phyloP scores from a whole-genome alignment of 2,113 vertebrate species.

The Poeciliopsis retropinna region DNA sequence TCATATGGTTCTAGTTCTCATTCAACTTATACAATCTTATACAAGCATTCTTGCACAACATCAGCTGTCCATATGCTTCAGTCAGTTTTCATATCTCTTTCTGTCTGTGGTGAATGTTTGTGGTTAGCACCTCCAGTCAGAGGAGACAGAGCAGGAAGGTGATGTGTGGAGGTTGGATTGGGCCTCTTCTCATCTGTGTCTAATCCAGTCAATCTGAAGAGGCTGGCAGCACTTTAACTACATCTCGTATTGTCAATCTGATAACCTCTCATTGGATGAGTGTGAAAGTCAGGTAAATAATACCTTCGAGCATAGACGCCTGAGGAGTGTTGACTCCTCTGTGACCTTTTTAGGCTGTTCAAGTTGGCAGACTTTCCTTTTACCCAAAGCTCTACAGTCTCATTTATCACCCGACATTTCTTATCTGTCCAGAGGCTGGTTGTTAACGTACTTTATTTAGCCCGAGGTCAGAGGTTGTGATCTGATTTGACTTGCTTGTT shows the following conservation, averaged over 20 bases:
- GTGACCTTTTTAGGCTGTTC: conserved; percentile 46
- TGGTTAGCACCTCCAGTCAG: conserved; percentile 49
- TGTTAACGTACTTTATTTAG: conserved; percentile 59
- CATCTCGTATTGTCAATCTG: conserved; percentile 56
- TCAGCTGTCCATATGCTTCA: conserved; percentile 43
- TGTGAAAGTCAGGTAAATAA: conserved; percentile 47
- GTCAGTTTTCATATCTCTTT: conserved; percentile 20
- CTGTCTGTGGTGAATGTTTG: conserved; percentile 22
- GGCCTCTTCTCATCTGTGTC: conserved; percentile 50
- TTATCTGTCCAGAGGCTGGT: conserved; percentile 64
- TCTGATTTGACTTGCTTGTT: conserved; percentile 46
- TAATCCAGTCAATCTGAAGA: conserved; percentile 56
- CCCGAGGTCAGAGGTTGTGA: conserved; percentile 58
- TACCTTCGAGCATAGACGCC: conserved; percentile 51
- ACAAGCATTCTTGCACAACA: conserved; percentile 31
- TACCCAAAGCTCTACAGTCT: conserved; percentile 25
- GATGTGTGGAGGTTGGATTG: conserved; percentile 42
- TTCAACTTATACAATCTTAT: conserved; percentile 5
- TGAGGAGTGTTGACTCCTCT: conserved; percentile 60
- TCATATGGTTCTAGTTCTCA: conserved; percentile 30
- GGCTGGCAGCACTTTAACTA: conserved; percentile 40
- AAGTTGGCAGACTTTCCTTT: conserved; percentile 43
- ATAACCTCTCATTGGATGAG: conserved; percentile 57
- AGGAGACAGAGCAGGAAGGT: conserved; percentile 14
- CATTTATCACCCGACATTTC: conserved; percentile 48